Evolutionary conservation across 1,140 invertebrate genomes (phyloP).

Genomic region (Trichonephila clavata): DNA sequence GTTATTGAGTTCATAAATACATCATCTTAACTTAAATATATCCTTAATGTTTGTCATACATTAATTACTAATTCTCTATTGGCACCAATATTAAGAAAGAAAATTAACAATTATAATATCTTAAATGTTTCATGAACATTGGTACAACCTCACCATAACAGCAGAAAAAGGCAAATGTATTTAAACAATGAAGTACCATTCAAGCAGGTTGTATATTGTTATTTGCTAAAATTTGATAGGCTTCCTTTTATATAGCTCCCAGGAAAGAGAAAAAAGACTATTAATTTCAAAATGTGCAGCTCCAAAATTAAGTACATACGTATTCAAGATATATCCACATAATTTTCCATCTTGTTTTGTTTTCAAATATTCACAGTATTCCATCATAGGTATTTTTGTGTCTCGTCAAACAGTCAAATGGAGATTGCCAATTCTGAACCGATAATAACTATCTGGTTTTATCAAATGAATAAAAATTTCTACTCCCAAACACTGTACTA

Average conservation of each 20-base stretch:
- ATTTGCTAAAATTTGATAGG: not conserved
- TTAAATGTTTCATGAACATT: not conserved
- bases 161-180: constrained; percentile 3
- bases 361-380: not conserved
- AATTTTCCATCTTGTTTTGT: not conserved
- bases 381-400: not conserved
- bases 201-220: not conserved
- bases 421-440: not conserved
- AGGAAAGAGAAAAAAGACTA: not conserved
- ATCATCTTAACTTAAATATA: too few relatives aligned
- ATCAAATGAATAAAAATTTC: constrained; percentile 33
- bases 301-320: constrained; percentile 30
- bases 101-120: not conserved
- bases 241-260: not conserved
- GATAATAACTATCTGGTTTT: not conserved
- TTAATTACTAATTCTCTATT: not conserved
- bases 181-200: not conserved
- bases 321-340: not conserved
- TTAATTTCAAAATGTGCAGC: not conserved
- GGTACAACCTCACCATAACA: not conserved
- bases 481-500: constrained; percentile 37
- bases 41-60: too few relatives aligned
- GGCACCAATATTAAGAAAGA: not conserved
- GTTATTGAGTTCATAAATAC: too few relatives aligned
- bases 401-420: not conserved